Evolutionary conservation across 2,888 invertebrate genomes (phyloP), one percentile per base, ranked within the genome.

Genomic region (Monopis laevigella): DNA sequence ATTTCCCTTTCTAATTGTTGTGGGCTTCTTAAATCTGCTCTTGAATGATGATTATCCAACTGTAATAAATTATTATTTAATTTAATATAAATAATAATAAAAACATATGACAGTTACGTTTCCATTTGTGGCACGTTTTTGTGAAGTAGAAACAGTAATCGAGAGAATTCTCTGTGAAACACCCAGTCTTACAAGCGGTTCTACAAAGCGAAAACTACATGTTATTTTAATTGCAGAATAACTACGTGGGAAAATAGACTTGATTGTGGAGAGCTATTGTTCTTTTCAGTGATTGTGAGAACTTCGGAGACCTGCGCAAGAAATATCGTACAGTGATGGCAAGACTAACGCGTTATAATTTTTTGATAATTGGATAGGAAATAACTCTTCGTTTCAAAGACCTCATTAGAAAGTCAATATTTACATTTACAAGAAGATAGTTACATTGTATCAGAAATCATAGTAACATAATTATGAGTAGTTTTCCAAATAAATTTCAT

Each of bases 1-100:
- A 81, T 81, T 55, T 86, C 86, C 51, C 86, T 64, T 62, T 86
- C 86, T 32, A 86, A 54, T 58, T 86, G 86, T 52, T 86, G 86
- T 3, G 85, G 84, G 56, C 86, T 86, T 57, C 86, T 64, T 35
- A 83, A 69, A 55, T 84, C 84, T 26, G 65, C 51, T 53, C 81
- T 65, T 45, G 74, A 80, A 50, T 77, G 72, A 41, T 72, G 66
- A 44, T 69, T 69, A 35, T 81, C 81, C 42, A 72, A 70, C 82
- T 82, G 65, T 32, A 69, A 74, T 42, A 14, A 39, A 17, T 4
- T 16, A 5, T 5, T 11, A 30, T 30, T 13, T 7, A 30, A 2
- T n/a, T 12, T 30, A 13, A 16, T n/a, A n/a, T n/a, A n/a, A n/a
- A n/a, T n/a, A n/a, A n/a, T n/a, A n/a, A n/a, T n/a, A n/a, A n/a